phyloP scores from a whole-genome alignment of 2,113 vertebrate species.

The Megaptera novaeangliae region DNA sequence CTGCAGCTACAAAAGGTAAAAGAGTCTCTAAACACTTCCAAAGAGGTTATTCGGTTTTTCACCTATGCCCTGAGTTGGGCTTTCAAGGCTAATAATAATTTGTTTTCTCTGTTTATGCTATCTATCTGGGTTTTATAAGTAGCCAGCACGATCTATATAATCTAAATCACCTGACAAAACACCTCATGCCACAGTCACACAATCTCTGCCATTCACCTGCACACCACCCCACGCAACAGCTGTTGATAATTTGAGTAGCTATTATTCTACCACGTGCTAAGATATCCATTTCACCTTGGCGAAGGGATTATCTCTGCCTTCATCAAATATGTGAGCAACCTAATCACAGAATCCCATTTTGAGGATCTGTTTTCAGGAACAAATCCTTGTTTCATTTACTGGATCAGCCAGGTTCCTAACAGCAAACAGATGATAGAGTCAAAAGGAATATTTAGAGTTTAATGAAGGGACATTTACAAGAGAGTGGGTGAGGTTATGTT shows the following conservation, averaged over 20 bases:
- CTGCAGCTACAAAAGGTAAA: background rate
- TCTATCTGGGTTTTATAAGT: background rate
- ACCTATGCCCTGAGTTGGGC: background rate
- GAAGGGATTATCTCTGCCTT: background rate
- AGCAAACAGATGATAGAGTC: background rate
- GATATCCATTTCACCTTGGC: background rate
- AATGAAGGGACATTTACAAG: background rate
- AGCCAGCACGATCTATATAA: background rate
- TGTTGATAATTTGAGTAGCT: slow-evolving; percentile 29
- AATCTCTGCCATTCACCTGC: background rate
- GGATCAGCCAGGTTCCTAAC: background rate
- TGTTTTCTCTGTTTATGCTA: background rate
- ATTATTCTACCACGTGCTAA: background rate
- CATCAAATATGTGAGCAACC: slow-evolving; percentile 1
- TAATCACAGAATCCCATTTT: slow-evolving; percentile 13
- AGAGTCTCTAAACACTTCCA: background rate
- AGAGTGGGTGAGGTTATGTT: background rate
- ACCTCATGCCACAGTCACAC: background rate
- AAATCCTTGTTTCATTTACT: slow-evolving; percentile 20
- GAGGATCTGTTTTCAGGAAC: slow-evolving; percentile 1
- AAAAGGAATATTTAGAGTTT: background rate
- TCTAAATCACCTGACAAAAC: background rate
- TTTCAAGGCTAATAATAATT: background rate
- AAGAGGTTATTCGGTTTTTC: background rate
- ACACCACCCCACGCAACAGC: background rate